phyloP scores from a whole-genome alignment of 2,797 vertebrate species.

The Acanthurus tractus region DNA sequence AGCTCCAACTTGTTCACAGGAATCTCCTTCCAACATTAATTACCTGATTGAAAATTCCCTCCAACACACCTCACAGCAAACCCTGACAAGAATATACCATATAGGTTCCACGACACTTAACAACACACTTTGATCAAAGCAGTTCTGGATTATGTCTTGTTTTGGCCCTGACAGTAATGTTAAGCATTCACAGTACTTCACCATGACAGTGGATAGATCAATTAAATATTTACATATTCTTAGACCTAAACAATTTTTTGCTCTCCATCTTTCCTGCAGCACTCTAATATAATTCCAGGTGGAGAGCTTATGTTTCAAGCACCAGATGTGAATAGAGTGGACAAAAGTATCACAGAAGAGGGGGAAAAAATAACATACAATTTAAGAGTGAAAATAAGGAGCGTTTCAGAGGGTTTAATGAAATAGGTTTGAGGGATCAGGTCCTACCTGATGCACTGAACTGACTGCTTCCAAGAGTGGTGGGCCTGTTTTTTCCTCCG shows the following conservation, averaged over 20 bases:
- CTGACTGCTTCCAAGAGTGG: constrained; percentile 97
- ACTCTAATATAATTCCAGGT: constrained; percentile 64
- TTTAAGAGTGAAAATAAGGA: constrained; percentile 48
- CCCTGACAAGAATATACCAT: neutral
- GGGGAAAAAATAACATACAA: constrained; percentile 50
- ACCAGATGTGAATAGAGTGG: constrained; percentile 65
- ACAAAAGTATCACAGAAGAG: constrained; percentile 33
- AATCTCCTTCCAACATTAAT: constrained; percentile 14
- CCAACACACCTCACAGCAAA: constrained; percentile 22
- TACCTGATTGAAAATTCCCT: constrained; percentile 14
- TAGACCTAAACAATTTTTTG: constrained; percentile 51
- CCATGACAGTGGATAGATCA: constrained; percentile 41
- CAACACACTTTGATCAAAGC: constrained; percentile 34
- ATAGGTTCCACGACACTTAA: constrained; percentile 14
- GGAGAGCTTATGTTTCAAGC: constrained; percentile 66
- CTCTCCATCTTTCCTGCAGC: constrained; percentile 58
- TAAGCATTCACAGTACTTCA: constrained; percentile 32
- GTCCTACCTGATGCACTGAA: constrained; percentile 97
- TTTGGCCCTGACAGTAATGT: constrained; percentile 17
- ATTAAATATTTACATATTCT: constrained; percentile 55
- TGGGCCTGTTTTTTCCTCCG: constrained; percentile 97
- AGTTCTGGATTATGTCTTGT: constrained; percentile 12
- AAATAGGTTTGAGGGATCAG: neutral
- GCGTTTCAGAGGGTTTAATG: constrained; percentile 36
- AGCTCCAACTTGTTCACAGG: constrained; percentile 11